Base-by-base conservation (phyloP, 2,888 invertebrate genomes). In the Lasioglossum malachurum region DNA sequence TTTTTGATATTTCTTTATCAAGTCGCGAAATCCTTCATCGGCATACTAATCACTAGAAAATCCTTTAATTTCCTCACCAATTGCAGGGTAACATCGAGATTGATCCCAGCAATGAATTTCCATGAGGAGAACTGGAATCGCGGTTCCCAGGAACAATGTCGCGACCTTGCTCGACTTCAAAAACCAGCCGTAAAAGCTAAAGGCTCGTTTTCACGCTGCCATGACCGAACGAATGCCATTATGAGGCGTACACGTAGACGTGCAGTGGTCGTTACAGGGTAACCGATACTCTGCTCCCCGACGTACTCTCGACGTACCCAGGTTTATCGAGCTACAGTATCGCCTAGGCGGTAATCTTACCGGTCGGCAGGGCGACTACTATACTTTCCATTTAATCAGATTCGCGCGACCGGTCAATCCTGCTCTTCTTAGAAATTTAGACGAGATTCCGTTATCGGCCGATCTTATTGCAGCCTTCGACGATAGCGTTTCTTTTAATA, bases 241-340 rank as follows among this genome's bases (percentile, higher is more conserved):
- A 88, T 49, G 73, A 84, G 44, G 64, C 69, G 72, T 72, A 57
- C 53, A 60, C 14, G 74, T 23, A 72, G 16, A 53, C 71, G 75
- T 64, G 60, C 38, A 4, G 73, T 49, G 83, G 81, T 88, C 84
- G 81, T 87, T 85, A 79, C 79, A 41, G 44, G 71, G 82, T 87
- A 82, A 89, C 86, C 86, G 76, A 89, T 87, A 87, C 85, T 57
- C 78, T 67, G 27, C 35, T 49, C n/a, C 78, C 53, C 84, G 67
- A 79, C 71, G 74, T 69, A 53, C 53, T 53, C 77, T 41, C 78
- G 67, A 78, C 35, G 80, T 76, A 69, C 72, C 23, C 72, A 69
- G 78, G 71, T 85, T 89, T 89, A 89, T 89, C 89, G 78, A 77
- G 84, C 86, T 82, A 82, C 64, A 81, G 80, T 86, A 89, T 88